phyloP scores from a whole-genome alignment of 2,797 vertebrate genomes.

The Vespertilio murinus region DNA sequence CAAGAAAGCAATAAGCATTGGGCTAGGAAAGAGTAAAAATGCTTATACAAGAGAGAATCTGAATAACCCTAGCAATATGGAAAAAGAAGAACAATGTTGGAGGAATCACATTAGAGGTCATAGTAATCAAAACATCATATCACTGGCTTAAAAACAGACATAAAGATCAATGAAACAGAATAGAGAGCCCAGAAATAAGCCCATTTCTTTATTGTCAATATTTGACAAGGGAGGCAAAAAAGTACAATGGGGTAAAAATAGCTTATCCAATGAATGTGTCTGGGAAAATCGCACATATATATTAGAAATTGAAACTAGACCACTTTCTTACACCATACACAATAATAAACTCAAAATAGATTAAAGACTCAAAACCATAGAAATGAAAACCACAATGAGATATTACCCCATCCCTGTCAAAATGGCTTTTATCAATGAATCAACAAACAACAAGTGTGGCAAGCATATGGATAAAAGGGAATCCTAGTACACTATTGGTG shows the following conservation, averaged over 20 bases:
- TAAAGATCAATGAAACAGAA: neutral
- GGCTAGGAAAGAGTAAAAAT: neutral
- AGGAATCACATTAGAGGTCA: neutral
- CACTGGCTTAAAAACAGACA: neutral
- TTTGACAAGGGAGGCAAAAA: neutral
- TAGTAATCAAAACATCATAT: neutral
- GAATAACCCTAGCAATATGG: neutral
- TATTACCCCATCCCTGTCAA: neutral
- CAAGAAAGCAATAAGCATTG: neutral
- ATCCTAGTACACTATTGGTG: neutral
- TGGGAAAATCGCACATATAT: neutral
- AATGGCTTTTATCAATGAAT: neutral
- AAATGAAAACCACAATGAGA: neutral
- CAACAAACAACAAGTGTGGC: neutral
- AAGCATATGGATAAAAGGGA: neutral
- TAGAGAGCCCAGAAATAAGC: neutral
- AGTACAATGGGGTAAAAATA: neutral
- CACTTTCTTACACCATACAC: neutral
- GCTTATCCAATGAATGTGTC: neutral
- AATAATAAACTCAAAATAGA: neutral
- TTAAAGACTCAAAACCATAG: neutral
- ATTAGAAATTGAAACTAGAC: neutral
- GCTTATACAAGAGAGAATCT: neutral
- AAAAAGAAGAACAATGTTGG: neutral
- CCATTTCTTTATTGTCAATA: neutral